These are phyloP conservation scores for Nematostella vectensis DNA, from an alignment of 92 coral and sea anemone genomes.

Conservation along the genomic window DNA sequence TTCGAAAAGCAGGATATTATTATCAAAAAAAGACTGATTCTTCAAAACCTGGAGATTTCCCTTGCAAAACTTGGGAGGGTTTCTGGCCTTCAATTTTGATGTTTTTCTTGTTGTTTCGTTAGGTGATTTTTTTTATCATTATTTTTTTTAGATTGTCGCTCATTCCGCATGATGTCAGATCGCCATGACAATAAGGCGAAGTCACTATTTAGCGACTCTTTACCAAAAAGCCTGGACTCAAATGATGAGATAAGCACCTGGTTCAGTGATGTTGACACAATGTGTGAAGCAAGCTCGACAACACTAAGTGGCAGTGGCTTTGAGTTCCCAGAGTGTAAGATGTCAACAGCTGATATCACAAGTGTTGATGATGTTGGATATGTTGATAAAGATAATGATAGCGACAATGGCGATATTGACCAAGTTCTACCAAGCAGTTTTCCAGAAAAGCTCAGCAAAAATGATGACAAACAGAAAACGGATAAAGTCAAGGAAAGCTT, in stretches of 20 bases:
- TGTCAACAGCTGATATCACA: not conserved
- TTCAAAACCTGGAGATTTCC: too few relatives aligned
- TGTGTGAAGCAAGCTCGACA: conserved; percentile 10
- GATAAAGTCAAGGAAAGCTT: not conserved
- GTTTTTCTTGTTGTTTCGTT: too few relatives aligned
- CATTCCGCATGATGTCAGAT: conserved; percentile 3
- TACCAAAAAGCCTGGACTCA: conserved; percentile 5
- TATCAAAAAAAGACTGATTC: too few relatives aligned
- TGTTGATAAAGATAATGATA: conserved; percentile 5
- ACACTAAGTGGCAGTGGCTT: too few relatives aligned
- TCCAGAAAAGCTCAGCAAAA: not conserved
- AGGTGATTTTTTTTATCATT: too few relatives aligned
- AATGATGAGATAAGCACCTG: conserved; percentile 9
- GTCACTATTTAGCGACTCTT: not conserved
- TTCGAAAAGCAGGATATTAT: too few relatives aligned
- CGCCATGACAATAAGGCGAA: not conserved
- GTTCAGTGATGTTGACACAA: conserved; percentile 13
- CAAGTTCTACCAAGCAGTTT: not conserved
- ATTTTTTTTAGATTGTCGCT: too few relatives aligned
- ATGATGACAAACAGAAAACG: not conserved
- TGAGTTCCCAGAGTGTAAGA: too few relatives aligned
- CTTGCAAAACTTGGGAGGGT: too few relatives aligned
- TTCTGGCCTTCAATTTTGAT: too few relatives aligned
- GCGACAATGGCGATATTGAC: not conserved
- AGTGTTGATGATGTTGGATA: not conserved